Evolutionary conservation across 2,113 vertebrate genomes (phyloP).

Genomic region (Calonectris borealis): DNA sequence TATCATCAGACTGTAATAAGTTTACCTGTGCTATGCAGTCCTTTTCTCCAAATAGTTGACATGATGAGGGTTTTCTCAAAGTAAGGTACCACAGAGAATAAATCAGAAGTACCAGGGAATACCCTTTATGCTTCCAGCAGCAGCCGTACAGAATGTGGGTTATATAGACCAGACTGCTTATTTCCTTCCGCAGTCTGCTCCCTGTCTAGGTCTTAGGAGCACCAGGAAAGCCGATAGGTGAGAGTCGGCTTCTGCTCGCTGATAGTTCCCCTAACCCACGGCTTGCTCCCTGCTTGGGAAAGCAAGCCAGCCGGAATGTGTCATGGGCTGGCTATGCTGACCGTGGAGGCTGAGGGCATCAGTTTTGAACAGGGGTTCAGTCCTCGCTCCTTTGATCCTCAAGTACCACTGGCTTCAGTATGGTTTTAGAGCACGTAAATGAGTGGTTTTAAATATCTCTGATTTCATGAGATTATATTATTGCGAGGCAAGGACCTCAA

Average conservation of each 20-base stretch:
- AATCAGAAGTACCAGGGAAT: not conserved
- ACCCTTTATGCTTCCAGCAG: not conserved
- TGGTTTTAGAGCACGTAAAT: not conserved
- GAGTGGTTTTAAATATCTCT: not conserved
- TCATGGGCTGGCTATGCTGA: not conserved
- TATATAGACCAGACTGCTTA: not conserved
- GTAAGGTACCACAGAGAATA: not conserved
- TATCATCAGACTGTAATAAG: not conserved
- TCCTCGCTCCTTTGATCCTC: not conserved
- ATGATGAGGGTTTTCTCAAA: not conserved
- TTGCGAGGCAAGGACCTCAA: not conserved
- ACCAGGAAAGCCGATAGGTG: not conserved
- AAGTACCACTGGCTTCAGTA: not conserved
- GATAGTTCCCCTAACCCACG: not conserved
- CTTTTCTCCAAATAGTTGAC: not conserved
- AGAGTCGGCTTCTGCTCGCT: not conserved
- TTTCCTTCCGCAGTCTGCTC: not conserved
- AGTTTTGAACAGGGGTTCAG: not conserved
- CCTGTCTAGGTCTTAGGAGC: not conserved
- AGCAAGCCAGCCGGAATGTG: not conserved
- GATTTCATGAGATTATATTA: not conserved
- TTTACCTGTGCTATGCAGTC: not conserved
- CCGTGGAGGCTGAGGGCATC: not conserved
- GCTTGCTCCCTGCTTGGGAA: not conserved
- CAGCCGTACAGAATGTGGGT: not conserved